Evolutionary conservation across 37 sponge, comb jelly and placozoan genomes (phyloP).

Genomic region (Bolinopsis microptera): DNA sequence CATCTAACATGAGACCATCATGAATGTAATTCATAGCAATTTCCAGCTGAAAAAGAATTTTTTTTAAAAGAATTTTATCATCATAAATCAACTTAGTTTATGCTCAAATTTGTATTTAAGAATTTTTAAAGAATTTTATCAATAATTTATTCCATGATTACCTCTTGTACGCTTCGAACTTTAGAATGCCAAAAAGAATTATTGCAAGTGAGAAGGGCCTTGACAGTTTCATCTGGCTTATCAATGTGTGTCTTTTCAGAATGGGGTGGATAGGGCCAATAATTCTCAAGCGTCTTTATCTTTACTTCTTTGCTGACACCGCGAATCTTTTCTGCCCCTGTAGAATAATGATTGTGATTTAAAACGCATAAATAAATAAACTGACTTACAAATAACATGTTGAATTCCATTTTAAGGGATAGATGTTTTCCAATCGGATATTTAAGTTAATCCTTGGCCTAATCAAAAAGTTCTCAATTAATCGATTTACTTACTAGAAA

Average conservation of each 20-base stretch:
- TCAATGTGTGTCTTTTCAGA: not conserved
- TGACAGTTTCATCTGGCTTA: not conserved
- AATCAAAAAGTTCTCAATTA: not conserved
- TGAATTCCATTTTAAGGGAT: too few relatives aligned
- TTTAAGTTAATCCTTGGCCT: too few relatives aligned
- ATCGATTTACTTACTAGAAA: constrained; percentile 19
- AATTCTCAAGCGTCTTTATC: constrained; percentile 10
- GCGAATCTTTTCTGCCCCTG: constrained; percentile 12
- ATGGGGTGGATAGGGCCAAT: not conserved
- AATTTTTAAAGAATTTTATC: too few relatives aligned
- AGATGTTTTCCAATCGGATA: too few relatives aligned
- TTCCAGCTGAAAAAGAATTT: constrained; percentile 2
- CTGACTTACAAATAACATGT: too few relatives aligned
- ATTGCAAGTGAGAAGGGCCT: not conserved
- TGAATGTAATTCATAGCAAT: constrained; percentile 39
- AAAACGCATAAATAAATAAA: too few relatives aligned
- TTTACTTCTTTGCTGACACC: constrained; percentile 32
- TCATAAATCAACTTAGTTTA: too few relatives aligned
- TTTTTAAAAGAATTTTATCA: not conserved
- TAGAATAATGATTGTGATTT: not conserved
- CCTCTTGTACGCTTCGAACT: constrained; percentile 25
- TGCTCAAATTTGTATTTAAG: too few relatives aligned
- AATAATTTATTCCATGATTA: too few relatives aligned
- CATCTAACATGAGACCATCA: constrained; percentile 46
- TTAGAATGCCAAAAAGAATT: constrained; percentile 36